Percentiles rank a stretch among this genome's conserved stretches.
Evolutionary conservation across 2,113 vertebrate species (phyloP).

Genomic region (Cynocephalus volans): DNA sequence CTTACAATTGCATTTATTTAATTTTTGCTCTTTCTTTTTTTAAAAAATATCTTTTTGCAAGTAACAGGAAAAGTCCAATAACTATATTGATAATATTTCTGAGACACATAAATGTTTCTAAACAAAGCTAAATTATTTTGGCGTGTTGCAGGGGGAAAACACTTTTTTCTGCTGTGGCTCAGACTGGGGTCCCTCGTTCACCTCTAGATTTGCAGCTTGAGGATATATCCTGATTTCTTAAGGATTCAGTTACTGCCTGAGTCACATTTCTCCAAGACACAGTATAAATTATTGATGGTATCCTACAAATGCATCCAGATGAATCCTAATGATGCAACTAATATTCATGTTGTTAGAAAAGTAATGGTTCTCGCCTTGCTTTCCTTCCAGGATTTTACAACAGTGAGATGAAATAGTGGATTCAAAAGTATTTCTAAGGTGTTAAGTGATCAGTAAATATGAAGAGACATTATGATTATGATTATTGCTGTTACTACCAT

Average conservation of each 20-base stretch:
- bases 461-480: neutral
- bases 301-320: neutral
- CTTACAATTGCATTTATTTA: neutral
- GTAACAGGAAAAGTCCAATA: neutral
- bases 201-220: neutral
- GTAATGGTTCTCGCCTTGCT: neutral
- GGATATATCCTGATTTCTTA: constrained; percentile 13
- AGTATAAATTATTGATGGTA: neutral
- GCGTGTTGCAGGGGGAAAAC: neutral
- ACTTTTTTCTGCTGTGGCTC: neutral
- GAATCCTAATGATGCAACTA: neutral
- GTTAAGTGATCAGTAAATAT: neutral
- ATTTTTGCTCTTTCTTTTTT: neutral
- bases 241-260: neutral
- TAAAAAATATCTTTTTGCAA: neutral
- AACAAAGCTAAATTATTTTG: constrained; percentile 35
- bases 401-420: neutral
- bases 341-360: neutral
- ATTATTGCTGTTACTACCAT: neutral
- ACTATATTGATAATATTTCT: constrained; percentile 4
- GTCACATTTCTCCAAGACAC: neutral
- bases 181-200: neutral
- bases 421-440: constrained; percentile 43
- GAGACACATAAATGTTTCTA: neutral
- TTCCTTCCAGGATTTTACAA: neutral